Conservation (phyloP, 2,113 vertebrate genomes). For the Marmota monax region DNA sequence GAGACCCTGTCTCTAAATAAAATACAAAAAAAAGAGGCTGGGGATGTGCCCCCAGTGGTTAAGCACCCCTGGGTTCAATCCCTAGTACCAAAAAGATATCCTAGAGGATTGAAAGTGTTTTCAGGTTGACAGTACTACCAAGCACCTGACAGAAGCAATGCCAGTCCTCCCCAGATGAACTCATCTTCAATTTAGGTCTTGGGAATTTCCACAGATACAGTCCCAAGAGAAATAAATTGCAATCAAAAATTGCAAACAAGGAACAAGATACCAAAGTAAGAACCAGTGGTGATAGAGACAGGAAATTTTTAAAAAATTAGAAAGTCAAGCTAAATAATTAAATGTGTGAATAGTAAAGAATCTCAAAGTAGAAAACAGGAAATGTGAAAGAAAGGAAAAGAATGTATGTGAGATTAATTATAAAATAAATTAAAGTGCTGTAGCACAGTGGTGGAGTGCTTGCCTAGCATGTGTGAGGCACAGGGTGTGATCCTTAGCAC, state of each 20-base stretch:
- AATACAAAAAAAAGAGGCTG: too few species aligned
- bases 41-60: too few species aligned
- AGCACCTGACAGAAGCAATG: neutral
- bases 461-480: too few species aligned
- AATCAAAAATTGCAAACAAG: conserved; percentile 35
- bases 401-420: neutral
- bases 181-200: neutral
- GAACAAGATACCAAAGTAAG: conserved; percentile 18
- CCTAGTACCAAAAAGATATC: too few species aligned
- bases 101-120: neutral
- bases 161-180: neutral
- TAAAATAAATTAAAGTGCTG: neutral
- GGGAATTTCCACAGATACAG: conserved; percentile 62
- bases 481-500: too few species aligned
- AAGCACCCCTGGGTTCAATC: too few species aligned
- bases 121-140: neutral
- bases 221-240: conserved; percentile 52
- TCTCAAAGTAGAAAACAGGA: neutral
- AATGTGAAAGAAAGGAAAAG: neutral
- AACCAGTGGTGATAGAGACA: neutral
- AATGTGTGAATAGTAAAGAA: conserved; percentile 40
- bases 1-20: too few species aligned
- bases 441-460: too few species aligned
- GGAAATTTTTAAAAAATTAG: conserved; percentile 47
- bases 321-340: conserved; percentile 27